Conservation (phyloP, 2,113 vertebrate genomes). For the Alaudala cheleensis region DNA sequence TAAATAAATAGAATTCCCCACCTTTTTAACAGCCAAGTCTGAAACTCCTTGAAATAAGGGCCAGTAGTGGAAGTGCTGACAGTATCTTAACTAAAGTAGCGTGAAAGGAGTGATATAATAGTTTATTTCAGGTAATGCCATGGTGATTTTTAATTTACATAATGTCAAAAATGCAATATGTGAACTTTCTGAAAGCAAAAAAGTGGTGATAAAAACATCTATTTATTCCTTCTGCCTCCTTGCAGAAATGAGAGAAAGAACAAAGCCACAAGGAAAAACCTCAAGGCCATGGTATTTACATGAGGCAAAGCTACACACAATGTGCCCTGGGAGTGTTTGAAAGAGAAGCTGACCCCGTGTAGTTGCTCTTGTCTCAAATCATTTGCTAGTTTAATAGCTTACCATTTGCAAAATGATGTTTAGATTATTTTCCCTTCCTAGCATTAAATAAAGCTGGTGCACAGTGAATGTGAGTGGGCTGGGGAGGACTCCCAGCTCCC, state of each 20-base stretch:
- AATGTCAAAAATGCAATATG: conserved; percentile 55
- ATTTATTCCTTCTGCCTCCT: conserved; percentile 53
- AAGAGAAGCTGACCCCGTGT: conserved; percentile 42
- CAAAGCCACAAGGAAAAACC: conserved; percentile 45
- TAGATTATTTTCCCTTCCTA: not conserved
- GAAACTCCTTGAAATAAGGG: conserved; percentile 53
- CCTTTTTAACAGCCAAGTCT: not conserved
- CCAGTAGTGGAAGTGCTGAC: conserved; percentile 54
- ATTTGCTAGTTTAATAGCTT: conserved; percentile 66
- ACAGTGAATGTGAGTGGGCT: not conserved
- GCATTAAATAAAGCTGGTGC: not conserved
- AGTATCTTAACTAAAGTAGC: conserved; percentile 45
- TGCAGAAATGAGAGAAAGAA: conserved; percentile 17
- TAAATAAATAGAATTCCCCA: not conserved
- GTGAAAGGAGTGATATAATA: conserved; percentile 52
- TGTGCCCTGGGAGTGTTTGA: conserved; percentile 24
- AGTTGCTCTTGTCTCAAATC: conserved; percentile 57
- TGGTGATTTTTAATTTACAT: conserved; percentile 56
- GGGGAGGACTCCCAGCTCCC: not conserved
- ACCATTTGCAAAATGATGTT: conserved; percentile 61
- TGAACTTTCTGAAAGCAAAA: conserved; percentile 55
- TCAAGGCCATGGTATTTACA: conserved; percentile 23
- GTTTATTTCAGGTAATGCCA: conserved; percentile 55
- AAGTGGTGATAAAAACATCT: conserved; percentile 64
- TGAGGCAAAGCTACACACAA: not conserved